phyloP scores from a whole-genome alignment of 2,797 vertebrate species.

The Lophotriccus pileatus region DNA sequence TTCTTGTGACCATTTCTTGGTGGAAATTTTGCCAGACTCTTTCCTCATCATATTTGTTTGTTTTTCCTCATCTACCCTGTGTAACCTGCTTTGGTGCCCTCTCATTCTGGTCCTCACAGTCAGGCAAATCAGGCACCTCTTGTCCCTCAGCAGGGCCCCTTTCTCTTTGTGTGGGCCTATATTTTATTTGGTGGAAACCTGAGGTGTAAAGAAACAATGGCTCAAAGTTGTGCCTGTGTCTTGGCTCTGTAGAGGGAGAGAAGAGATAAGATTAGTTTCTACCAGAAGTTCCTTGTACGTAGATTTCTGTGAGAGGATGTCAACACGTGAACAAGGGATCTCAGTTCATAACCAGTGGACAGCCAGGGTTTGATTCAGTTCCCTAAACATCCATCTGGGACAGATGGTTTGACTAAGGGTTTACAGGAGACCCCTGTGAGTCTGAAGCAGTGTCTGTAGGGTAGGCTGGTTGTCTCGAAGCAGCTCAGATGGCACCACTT shows the following conservation, averaged over 20 bases:
- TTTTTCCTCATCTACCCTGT: not conserved
- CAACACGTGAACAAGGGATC: not conserved
- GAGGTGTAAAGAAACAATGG: accelerated
- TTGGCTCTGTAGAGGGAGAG: not conserved
- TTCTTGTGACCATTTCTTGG: not conserved
- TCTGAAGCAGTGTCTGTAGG: not conserved
- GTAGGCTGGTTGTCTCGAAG: not conserved
- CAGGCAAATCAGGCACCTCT: not conserved
- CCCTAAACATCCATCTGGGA: not conserved
- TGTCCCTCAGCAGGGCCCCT: not conserved
- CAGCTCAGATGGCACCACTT: not conserved
- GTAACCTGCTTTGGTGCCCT: not conserved
- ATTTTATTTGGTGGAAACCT: not conserved
- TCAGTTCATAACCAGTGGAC: not conserved
- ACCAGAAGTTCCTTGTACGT: accelerated
- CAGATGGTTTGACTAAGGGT: not conserved
- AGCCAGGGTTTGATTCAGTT: not conserved
- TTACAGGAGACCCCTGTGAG: not conserved
- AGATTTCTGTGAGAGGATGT: not conserved
- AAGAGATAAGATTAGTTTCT: not conserved
- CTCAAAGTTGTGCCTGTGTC: not conserved
- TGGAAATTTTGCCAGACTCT: not conserved
- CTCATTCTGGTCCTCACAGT: too few species aligned
- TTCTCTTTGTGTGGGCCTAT: not conserved
- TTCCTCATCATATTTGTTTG: not conserved